Evolutionary conservation across 2,888 invertebrate species (phyloP), one percentile per base, ranked within the genome.

Genomic region (Sarcophaga subvicina): DNA sequence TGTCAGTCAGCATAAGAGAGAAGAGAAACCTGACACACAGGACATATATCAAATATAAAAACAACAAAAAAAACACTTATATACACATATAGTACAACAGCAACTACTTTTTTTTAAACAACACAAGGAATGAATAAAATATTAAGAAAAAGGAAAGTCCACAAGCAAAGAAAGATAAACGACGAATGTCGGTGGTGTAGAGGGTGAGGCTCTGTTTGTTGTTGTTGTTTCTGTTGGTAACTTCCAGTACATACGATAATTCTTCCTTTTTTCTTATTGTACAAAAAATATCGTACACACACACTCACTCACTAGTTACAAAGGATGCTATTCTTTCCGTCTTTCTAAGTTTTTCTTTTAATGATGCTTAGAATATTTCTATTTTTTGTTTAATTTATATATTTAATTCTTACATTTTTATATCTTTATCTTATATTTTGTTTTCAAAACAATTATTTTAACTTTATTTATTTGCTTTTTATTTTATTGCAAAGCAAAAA

Each of bases 281-380:
- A 66, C 27, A 69, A 54, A 63, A 72, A 72, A 76, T 64, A 3
- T 54, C 63, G 59, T 37, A 62, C 27, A 64, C 75, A 80, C 75
- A n/a, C 37, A 71, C 12, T 1, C 54, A 37, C 37, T 37, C 37
- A 37, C 37, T 1, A 2, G 37, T 10, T 25, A 69, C 22, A 71
- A 67, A 85, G 80, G 84, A 85, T 85, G 76, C 84, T 85, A n/a
- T 70, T 67, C n/a, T 45, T 80, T 17, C 12, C 12, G 25, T 64
- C 64, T 54, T 66, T 62, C 0, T 1, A 67, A n/a, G 37, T 20
- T 25, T 70, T 37, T 4, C 22, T 47, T 22, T 14, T 27, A 69
- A 22, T 45, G 67, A 63, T 54, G 17, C 49, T 64, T 25, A 14
- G 22, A 60, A 4, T 22, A 45, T 4, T 67, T 67, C 60, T 60